Conservation (phyloP, 2,113 vertebrate species). For the Oryzias javanicus region DNA sequence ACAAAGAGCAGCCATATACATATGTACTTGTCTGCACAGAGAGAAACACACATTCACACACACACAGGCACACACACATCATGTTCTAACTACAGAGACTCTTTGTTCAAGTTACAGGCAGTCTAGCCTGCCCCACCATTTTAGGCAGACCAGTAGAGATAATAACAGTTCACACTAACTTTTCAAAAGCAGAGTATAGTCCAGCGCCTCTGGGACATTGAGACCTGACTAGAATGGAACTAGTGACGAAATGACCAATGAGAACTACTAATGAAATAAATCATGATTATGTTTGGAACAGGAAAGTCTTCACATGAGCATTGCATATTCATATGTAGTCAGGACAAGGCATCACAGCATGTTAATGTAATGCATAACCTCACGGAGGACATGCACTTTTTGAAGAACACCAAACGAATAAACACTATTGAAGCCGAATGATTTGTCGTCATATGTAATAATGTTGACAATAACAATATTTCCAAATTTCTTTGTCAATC, state of each 20-base stretch:
- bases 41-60: neutral
- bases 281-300: conserved; percentile 25
- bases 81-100: conserved; percentile 62
- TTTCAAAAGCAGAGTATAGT: conserved; percentile 63
- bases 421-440: too few species aligned
- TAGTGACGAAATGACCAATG: conserved; percentile 32
- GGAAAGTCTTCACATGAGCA: neutral
- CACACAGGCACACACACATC: conserved; percentile 23
- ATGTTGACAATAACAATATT: too few species aligned
- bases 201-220: conserved; percentile 34
- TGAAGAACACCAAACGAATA: too few species aligned
- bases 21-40: conserved; percentile 21
- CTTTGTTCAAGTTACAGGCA: conserved; percentile 63
- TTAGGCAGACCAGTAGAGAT: conserved; percentile 47
- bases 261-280: conserved; percentile 48
- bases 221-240: conserved; percentile 40
- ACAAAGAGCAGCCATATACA: conserved; percentile 66
- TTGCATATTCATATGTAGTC: conserved; percentile 2
- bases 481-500: too few species aligned
- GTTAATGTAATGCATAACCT: too few species aligned
- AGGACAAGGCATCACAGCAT: neutral
- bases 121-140: conserved; percentile 45
- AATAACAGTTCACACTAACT: conserved; percentile 46
- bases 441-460: too few species aligned
- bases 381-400: neutral